Evolutionary conservation across 2,888 invertebrate genomes (phyloP).

Genomic region (Camptogramma bilineatum): DNA sequence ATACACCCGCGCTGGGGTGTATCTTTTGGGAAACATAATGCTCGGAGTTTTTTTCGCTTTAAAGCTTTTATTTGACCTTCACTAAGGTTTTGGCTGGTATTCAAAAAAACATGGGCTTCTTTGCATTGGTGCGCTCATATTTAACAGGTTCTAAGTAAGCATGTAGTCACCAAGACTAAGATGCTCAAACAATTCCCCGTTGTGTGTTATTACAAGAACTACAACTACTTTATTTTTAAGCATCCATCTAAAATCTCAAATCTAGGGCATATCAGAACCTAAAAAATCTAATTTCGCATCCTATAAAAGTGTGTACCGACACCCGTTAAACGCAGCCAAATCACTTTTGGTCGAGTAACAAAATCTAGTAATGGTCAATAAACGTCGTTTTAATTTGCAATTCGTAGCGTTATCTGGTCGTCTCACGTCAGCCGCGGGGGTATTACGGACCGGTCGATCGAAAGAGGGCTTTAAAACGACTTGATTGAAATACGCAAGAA

Average conservation of each 20-base stretch:
- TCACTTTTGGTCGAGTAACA: slow-evolving; percentile 60
- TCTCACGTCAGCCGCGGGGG: slow-evolving; percentile 55
- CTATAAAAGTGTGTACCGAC: slow-evolving; percentile 37
- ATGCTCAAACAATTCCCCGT: no score
- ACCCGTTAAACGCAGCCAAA: slow-evolving; percentile 50
- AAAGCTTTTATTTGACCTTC: not conserved
- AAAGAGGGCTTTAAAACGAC: slow-evolving; percentile 36
- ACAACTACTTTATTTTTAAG: not conserved
- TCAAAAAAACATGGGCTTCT: not conserved
- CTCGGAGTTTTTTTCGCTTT: slow-evolving; percentile 14
- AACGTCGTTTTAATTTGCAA: slow-evolving; percentile 72
- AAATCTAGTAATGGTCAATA: slow-evolving; percentile 67
- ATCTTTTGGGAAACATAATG: slow-evolving; percentile 32
- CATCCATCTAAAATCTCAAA: slow-evolving; percentile 13
- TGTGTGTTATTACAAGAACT: not conserved
- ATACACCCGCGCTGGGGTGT: slow-evolving; percentile 40
- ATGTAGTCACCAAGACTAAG: no score
- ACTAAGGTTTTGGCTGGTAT: not conserved
- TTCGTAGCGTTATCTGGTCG: slow-evolving; percentile 60
- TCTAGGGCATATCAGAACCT: slow-evolving; percentile 28
- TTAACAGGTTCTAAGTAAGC: no score
- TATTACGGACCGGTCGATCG: slow-evolving; percentile 46
- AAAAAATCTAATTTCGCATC: slow-evolving; percentile 37
- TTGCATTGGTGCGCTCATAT: no score
- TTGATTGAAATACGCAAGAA: slow-evolving; percentile 33